Conservation (phyloP, 2,888 invertebrate species). For the Phortica okadai region DNA sequence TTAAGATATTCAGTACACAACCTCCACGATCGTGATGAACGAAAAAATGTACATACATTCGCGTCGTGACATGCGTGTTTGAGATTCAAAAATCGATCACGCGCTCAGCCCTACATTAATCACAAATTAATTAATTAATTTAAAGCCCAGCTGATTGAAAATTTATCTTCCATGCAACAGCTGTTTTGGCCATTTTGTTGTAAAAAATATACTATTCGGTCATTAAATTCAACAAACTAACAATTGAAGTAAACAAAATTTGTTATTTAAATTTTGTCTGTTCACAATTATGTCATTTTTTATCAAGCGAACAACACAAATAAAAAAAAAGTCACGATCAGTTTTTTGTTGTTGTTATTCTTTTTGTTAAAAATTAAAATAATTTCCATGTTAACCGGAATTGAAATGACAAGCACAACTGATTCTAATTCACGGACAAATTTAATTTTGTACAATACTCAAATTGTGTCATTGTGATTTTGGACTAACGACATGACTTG, state of each 20-base stretch:
- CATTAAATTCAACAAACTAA: not conserved
- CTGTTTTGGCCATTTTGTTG: not conserved
- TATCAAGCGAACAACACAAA: not conserved
- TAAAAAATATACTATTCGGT: not conserved
- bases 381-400: slow-evolving; percentile 19
- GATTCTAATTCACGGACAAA: slow-evolving; percentile 17
- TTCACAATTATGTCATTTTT: slow-evolving; percentile 22
- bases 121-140: no score
- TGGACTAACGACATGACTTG: not conserved
- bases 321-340: not conserved
- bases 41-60: no score
- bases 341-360: not conserved
- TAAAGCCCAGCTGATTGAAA: no score
- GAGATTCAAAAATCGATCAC: no score
- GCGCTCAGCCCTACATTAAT: no score
- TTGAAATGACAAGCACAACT: slow-evolving; percentile 5
- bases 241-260: not conserved
- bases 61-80: no score
- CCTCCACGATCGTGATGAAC: no score
- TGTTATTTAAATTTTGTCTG: not conserved
- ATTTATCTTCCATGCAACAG: not conserved
- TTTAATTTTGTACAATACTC: not conserved
- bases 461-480: slow-evolving; percentile 2
- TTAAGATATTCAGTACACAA: no score
- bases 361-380: slow-evolving; percentile 8